Percentiles rank a stretch among this genome's conserved stretches.
These are phyloP conservation scores for Tympanuchus pallidicinctus DNA, from an alignment of 2,113 vertebrate genomes.

Conservation along the genomic window DNA sequence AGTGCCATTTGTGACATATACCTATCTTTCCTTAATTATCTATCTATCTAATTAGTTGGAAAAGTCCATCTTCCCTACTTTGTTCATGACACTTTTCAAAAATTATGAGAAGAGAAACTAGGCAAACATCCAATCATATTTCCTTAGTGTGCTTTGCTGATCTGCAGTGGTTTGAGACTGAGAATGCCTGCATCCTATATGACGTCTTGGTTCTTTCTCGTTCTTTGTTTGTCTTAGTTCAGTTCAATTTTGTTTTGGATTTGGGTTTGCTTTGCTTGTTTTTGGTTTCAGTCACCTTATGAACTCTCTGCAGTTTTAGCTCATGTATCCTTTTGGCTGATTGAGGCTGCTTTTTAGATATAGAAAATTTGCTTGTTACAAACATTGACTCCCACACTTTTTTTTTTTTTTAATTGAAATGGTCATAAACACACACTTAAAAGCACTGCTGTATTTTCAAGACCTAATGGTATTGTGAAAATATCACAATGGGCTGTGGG, in stretches of 20 bases:
- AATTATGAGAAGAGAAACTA: background rate
- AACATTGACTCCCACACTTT: background rate
- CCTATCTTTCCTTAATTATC: background rate
- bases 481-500: background rate
- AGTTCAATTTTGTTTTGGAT: background rate
- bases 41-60: background rate
- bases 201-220: background rate
- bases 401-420: background rate
- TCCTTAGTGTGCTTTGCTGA: background rate
- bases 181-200: background rate
- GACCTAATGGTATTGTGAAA: background rate
- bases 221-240: background rate
- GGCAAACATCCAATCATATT: background rate
- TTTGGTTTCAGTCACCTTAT: background rate
- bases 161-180: background rate
- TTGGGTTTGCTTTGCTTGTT: background rate
- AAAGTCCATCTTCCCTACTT: background rate
- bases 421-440: background rate
- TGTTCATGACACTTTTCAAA: background rate
- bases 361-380: background rate
- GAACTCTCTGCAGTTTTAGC: background rate
- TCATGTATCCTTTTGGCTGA: background rate
- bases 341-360: background rate
- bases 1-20: background rate
- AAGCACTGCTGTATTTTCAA: background rate